Base-by-base conservation (phyloP, 1,140 invertebrate species). In the Asbolus verrucosus region DNA sequence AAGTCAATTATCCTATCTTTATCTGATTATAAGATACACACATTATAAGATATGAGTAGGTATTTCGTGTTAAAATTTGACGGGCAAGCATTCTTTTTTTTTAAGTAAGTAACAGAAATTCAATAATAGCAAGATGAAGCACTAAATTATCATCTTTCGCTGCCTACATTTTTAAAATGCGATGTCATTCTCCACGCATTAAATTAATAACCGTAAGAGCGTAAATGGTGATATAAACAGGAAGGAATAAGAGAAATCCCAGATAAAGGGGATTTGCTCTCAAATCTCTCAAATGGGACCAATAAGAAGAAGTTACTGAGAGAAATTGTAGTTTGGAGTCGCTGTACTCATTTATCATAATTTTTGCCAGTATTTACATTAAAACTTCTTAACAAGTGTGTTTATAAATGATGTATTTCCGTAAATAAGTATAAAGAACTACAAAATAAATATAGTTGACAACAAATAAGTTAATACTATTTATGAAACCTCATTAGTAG, bases 361-460 rank as follows among this genome's bases (percentile, higher is more conserved):
- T 54, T 54, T 54, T 4, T 4, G 5, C 24, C 8, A 8, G 8
- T 27, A 27, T 3, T 27, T 8, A 8, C n/a, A n/a, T n/a, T n/a
- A 8, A 27, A 27, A 27, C 3, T 3, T 27, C 24, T 3, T 8
- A 27, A 27, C 24, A 27, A 27, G 8, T 8, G 1, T 41, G 2
- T 21, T 9, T 46, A 9, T 11, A 46, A 18, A 19, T 46, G 19
- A 46, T 46, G 16, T 31, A 62, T 36, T 62, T 13, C 36, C 30
- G 9, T n/a, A 21, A 3, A 8, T 27, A 27, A 3, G 8, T 27
- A 4, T 27, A 60, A 61, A 11, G 16, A 61, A 9, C 16, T 36
- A 59, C 50, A 27, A 31, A 61, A 62, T 62, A 62, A 62, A 62
- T 62, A 62, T 15, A 62, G 36, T 16, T 62, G 16, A 36, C 36